phyloP scores from a whole-genome alignment of 2,888 invertebrate genomes.

The Hyppa rectilinea region DNA sequence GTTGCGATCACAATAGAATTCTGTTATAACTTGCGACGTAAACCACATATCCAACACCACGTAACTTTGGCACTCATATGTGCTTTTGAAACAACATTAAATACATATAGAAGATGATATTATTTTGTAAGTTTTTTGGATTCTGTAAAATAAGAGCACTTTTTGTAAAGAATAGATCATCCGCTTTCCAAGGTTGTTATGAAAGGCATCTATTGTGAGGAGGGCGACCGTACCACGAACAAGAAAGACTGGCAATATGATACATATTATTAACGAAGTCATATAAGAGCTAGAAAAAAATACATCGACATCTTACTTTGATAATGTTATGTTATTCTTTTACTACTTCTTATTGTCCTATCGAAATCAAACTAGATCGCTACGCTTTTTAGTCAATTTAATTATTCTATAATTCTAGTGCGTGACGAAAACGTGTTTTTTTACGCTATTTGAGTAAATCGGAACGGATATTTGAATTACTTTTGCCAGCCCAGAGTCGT shows the following conservation, averaged over 20 bases:
- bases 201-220: constrained; percentile 8
- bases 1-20: constrained; percentile 54
- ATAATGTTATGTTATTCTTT: too few species aligned
- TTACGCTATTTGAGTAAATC: neutral
- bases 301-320: neutral
- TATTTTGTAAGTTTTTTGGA: constrained; percentile 21
- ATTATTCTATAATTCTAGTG: too few species aligned
- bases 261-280: neutral
- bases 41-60: constrained; percentile 38
- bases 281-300: neutral
- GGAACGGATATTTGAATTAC: neutral
- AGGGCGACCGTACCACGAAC: neutral
- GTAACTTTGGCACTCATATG: constrained; percentile 42
- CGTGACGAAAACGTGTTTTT: too few species aligned
- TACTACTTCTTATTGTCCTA: too few species aligned
- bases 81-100: constrained; percentile 29
- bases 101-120: constrained; percentile 1
- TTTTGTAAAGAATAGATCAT: constrained; percentile 8
- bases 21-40: constrained; percentile 28
- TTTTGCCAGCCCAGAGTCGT: neutral
- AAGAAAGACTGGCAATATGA: neutral
- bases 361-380: too few species aligned
- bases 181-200: neutral
- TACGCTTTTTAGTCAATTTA: too few species aligned
- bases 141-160: constrained; percentile 4